Conservation (phyloP, 2,888 invertebrate species). For the Eueremaeus valkanovi region DNA sequence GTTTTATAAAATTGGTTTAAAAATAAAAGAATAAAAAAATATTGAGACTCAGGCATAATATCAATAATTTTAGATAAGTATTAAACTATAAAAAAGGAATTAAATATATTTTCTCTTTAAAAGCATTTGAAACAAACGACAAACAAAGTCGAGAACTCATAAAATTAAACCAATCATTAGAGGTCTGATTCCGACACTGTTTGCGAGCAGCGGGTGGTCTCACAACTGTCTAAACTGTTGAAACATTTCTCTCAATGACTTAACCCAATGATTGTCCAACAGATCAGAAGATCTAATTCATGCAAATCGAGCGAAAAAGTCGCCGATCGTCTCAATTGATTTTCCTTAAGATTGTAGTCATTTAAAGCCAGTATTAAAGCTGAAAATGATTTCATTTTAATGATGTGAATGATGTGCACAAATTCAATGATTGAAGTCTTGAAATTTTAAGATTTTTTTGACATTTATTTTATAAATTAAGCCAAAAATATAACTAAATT, state of each 20-base stretch:
- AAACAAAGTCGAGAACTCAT: too few relatives aligned
- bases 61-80: too few relatives aligned
- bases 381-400: constrained; percentile 14
- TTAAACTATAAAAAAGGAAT: too few relatives aligned
- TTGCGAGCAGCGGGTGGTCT: constrained; percentile 3
- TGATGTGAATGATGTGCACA: background rate
- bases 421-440: background rate
- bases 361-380: background rate
- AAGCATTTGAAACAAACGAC: too few relatives aligned
- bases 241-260: background rate
- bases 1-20: too few relatives aligned
- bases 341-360: background rate
- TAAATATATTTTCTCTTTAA: too few relatives aligned
- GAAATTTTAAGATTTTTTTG: too few relatives aligned
- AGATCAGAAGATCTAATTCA: background rate
- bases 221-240: background rate
- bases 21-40: too few relatives aligned
- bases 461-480: too few relatives aligned
- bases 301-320: background rate
- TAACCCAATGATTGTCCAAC: background rate
- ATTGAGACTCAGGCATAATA: too few relatives aligned
- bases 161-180: too few relatives aligned
- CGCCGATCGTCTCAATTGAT: constrained; percentile 9
- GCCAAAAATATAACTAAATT: background rate
- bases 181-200: too few relatives aligned